A percentile compares a stretch with the other conserved stretches of the same genome.
Conservation (phyloP, 2,888 invertebrate genomes). For the Cheilosia vernalis region DNA sequence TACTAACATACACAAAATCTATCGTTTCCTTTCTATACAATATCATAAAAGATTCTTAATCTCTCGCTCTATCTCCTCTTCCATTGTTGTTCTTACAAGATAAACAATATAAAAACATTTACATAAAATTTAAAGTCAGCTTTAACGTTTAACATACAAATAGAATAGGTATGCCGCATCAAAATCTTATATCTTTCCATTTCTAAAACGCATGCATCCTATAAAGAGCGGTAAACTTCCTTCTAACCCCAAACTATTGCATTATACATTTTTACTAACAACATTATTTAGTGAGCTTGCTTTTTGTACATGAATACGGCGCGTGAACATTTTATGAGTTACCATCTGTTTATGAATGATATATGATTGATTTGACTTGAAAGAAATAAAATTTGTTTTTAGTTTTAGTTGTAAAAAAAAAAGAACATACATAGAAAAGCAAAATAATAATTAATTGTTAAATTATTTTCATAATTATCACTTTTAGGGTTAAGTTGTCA, state of each 20-base stretch:
- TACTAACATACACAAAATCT: conserved; percentile 4
- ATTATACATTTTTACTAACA: conserved; percentile 28
- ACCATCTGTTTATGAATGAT: conserved; percentile 12
- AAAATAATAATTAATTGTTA: conserved; percentile 51
- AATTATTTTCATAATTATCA: conserved; percentile 53
- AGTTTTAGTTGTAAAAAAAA: conserved; percentile 37
- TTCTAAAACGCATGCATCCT: background rate
- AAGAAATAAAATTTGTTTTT: conserved; percentile 11
- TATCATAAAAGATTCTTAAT: background rate
- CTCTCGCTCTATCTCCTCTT: conserved; percentile 30
- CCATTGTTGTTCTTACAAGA: conserved; percentile 40
- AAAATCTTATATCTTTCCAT: background rate
- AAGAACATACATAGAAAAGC: conserved; percentile 5
- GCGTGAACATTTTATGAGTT: conserved; percentile 17
- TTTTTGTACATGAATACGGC: conserved; percentile 45
- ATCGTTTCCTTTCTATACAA: conserved; percentile 3
- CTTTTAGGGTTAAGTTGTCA: conserved; percentile 13
- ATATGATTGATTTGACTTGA: conserved; percentile 52
- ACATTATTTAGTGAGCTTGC: conserved; percentile 40
- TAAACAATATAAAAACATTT: conserved; percentile 1
- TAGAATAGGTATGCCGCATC: background rate
- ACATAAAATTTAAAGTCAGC: conserved; percentile 5
- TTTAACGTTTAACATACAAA: conserved; percentile 12
- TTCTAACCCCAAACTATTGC: conserved; percentile 1
- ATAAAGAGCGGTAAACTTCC: background rate